Base-by-base conservation (phyloP, 1,140 invertebrate genomes). In the Temnothorax curvispinosus region DNA sequence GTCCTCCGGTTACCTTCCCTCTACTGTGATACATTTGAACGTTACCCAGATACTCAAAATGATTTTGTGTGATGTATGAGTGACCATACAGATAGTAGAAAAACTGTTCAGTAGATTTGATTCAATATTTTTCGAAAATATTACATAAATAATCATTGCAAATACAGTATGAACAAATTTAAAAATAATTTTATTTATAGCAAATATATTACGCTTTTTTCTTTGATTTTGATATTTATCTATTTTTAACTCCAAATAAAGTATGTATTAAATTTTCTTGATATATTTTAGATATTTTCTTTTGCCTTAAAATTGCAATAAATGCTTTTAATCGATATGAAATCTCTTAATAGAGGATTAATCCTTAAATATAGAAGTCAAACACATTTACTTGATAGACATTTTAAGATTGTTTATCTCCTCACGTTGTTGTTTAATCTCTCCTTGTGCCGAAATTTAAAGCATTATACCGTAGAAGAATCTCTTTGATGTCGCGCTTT, bases 401-500 rank as follows among this genome's bases (percentile, higher is more conserved):
- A 60, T 84, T 74, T 84, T 84, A 62, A 88, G 54, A 84, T 84
- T 84, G 80, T 84, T 84, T 75, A 84, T 74, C 72, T 85, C 52
- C 71, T 67, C 60, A 54, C n/a, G 78, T 87, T 90, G 87, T 76
- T 85, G 72, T 80, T 85, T 88, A 90, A 88, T 91, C 87, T 90
- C 77, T 88, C 62, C 87, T 81, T 32, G 65, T 72, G 74, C 38
- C 89, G 76, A 88, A 91, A 91, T 90, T 91, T 91, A 87, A 90
- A 41, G 64, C 84, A 87, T 91, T 91, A 90, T 87, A 87, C 56
- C 47, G 76, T 71, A 35, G 74, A 91, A 91, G 89, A 90, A 91
- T 91, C 78, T 78, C 87, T 91, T 91, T 91, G 90, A 91, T 88
- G 90, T 91, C 84, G 72, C 75, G 78, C 78, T 90, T 84, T 90